These are phyloP conservation scores for Pangasianodon gigas DNA, from an alignment of 2,113 vertebrate genomes.

Conservation along the genomic window DNA sequence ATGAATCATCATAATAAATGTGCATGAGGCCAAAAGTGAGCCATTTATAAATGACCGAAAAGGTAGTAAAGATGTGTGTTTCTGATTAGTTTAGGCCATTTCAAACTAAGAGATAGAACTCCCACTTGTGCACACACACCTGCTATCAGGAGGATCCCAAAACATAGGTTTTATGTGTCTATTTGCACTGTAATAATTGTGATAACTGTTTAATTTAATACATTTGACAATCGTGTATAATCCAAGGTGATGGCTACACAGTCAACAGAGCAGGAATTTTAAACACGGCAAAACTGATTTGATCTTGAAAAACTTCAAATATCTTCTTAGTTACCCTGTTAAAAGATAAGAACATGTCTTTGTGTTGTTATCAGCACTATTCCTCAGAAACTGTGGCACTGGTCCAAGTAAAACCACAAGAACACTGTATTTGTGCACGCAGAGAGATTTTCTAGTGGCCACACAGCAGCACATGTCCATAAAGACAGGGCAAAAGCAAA, in stretches of 20 bases:
- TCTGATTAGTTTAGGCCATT: background rate
- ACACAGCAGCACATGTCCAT: background rate
- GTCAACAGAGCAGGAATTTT: background rate
- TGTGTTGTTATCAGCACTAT: background rate
- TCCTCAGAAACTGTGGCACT: background rate
- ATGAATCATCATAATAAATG: background rate
- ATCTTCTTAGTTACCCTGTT: background rate
- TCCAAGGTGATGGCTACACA: background rate
- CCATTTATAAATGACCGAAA: background rate
- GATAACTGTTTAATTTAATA: background rate
- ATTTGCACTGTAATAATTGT: no score
- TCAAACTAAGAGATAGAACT: background rate
- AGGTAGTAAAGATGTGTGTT: background rate
- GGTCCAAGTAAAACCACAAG: background rate
- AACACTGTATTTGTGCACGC: background rate
- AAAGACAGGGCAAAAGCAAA: conserved; percentile 33
- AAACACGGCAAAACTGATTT: background rate
- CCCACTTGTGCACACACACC: background rate
- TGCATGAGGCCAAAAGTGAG: background rate
- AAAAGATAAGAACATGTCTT: background rate
- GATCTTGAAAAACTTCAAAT: background rate
- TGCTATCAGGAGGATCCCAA: no score
- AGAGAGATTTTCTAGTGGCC: background rate
- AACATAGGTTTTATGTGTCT: background rate
- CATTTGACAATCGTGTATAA: background rate